Conservation (phyloP, 2,888 invertebrate species). For the Neoscelio sp. region DNA sequence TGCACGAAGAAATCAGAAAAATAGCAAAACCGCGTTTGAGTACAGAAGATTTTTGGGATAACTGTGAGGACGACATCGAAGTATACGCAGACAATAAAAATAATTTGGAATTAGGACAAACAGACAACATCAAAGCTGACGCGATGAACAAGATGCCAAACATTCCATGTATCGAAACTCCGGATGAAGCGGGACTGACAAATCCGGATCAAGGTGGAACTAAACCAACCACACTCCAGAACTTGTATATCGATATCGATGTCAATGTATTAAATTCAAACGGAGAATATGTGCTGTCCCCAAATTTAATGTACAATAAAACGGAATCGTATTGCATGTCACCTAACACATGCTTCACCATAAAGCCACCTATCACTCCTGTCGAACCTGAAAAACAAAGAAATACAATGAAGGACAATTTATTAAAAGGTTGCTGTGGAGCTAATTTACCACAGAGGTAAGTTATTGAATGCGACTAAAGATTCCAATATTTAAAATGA, state of each 20-base stretch:
- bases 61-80: conserved; percentile 70
- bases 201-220: neutral
- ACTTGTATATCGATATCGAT: conserved; percentile 20
- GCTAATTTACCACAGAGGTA: too few relatives aligned
- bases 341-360: conserved; percentile 71
- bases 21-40: conserved; percentile 69
- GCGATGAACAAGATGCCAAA: neutral
- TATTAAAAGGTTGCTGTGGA: too few relatives aligned
- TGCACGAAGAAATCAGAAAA: conserved; percentile 75
- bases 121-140: neutral
- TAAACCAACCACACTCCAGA: neutral
- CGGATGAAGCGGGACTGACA: neutral
- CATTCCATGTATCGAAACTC: conserved; percentile 6
- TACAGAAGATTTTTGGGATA: conserved; percentile 77
- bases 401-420: too few relatives aligned
- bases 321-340: conserved; percentile 70
- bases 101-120: neutral
- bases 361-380: conserved; percentile 14
- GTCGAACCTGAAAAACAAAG: neutral
- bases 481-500: too few relatives aligned
- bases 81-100: conserved; percentile 8
- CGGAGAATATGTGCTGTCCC: conserved; percentile 71
- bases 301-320: conserved; percentile 72
- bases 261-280: neutral
- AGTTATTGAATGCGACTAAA: too few relatives aligned